A percentile compares a stretch with the other conserved stretches of the same genome.
phyloP scores from a whole-genome alignment of 2,888 invertebrate species.

The Ichneumon xanthorius region DNA sequence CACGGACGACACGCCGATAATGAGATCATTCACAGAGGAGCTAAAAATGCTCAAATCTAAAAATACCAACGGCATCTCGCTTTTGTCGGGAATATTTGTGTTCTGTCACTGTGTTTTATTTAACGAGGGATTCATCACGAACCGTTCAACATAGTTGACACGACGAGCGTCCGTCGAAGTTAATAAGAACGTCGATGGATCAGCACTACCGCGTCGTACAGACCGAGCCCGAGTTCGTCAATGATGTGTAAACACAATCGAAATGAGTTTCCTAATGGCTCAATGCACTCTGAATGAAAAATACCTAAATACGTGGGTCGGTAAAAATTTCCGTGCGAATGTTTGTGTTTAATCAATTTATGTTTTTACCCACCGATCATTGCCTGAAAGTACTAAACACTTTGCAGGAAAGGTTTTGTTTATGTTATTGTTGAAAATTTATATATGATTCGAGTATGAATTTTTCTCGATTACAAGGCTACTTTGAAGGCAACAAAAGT shows the following conservation, averaged over 20 bases:
- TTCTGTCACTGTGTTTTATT: neutral
- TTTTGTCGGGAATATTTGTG: neutral
- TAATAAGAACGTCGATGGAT: neutral
- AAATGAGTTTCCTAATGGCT: neutral
- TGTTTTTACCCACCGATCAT: neutral
- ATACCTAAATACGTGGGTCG: neutral
- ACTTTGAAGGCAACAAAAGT: neutral
- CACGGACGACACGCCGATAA: slow-evolving; percentile 7
- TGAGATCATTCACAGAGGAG: neutral
- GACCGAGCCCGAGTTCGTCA: neutral
- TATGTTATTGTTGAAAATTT: neutral
- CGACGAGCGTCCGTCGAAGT: slow-evolving; percentile 12
- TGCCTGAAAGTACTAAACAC: neutral
- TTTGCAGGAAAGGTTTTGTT: neutral
- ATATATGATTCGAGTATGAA: neutral
- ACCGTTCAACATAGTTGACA: slow-evolving; percentile 1
- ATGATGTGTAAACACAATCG: slow-evolving; percentile 21
- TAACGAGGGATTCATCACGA: neutral
- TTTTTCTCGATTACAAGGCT: neutral
- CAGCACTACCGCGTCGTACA: slow-evolving; percentile 10
- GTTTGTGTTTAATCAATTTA: neutral
- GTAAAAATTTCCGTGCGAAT: slow-evolving; percentile 13
- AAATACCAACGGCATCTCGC: neutral
- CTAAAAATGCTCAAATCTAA: neutral
- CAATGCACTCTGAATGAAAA: slow-evolving; percentile 12